Evolutionary conservation across 2,113 vertebrate genomes (phyloP), one percentile per base, ranked within the genome.

Genomic region (Zootoca vivipara): DNA sequence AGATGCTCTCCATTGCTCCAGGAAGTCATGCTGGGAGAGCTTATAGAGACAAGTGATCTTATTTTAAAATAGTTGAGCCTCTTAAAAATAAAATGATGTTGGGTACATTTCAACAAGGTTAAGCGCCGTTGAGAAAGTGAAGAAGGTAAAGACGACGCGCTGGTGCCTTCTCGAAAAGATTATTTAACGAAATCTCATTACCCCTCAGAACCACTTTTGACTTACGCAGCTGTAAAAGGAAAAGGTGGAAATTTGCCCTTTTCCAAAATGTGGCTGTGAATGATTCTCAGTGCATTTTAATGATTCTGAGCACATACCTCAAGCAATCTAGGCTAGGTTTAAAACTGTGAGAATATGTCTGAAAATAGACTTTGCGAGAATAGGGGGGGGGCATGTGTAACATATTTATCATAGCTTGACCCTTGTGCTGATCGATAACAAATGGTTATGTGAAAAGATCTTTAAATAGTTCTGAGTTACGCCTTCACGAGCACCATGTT

Each of bases 81-180:
- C 64, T 85, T 89, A 72, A 84, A 82, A 72, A 56, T 42, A 38
- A 89, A 78, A 56, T 78, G 46, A 89, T 18, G 65, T 33, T 84
- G 42, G 69, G 62, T 58, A 81, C 33, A 62, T 81, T 87, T 82
- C 56, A 56, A 22, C 64, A 86, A 86, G 77, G 64, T 79, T 86
- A 70, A 86, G n/a, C 22, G 40, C 46, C 33, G 38, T 28, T 64
- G 85, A 67, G 67, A 70, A 56, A 65, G 40, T 26, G 40, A 22
- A 78, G 74, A 77, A 86, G 70, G 77, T 40, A 13, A 56, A 33
- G 85, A 78, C 46, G 38, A 16, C 3, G 2, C 46, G 30, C 65
- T 70, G 38, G 62, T 38, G 58, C 15, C 69, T 70, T 58, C 42
- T 70, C 46, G 4, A 38, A 38, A 58, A 33, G 58, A 70, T 56